Percentiles rank a stretch among this genome's conserved stretches.
Conservation (phyloP, 92 coral and sea anemone genomes). For the Zoanthus solanderi region DNA sequence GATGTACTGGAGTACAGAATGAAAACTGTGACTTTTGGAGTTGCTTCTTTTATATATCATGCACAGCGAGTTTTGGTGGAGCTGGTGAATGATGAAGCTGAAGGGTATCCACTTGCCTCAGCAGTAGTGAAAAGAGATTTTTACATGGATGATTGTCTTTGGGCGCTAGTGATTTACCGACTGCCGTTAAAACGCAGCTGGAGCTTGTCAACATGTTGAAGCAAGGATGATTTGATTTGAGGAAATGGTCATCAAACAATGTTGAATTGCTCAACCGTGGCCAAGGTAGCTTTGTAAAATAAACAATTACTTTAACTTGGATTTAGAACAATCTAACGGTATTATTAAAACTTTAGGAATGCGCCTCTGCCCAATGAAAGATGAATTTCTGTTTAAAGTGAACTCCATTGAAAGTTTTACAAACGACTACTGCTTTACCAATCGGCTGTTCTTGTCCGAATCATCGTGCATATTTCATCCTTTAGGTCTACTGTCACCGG, state of each 20-base stretch:
- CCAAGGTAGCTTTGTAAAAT: constrained; percentile 13
- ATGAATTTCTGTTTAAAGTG: neutral
- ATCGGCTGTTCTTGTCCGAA: neutral
- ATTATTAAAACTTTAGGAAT: neutral
- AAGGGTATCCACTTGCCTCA: constrained; percentile 12
- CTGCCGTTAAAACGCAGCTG: constrained; percentile 13
- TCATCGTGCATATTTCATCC: constrained; percentile 31
- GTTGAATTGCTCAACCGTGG: constrained; percentile 10
- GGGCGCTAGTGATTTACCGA: constrained; percentile 27
- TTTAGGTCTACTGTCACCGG: neutral
- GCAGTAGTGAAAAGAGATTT: constrained; percentile 31
- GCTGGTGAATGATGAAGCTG: constrained; percentile 28
- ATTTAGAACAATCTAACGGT: neutral
- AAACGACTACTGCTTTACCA: neutral
- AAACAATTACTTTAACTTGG: neutral
- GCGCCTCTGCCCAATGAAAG: too few relatives aligned
- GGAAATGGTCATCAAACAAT: neutral
- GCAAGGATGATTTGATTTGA: constrained; percentile 23
- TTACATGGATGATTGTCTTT: constrained; percentile 29
- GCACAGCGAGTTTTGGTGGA: constrained; percentile 31
- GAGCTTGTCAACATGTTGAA: neutral
- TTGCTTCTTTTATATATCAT: constrained; percentile 26
- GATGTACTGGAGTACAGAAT: constrained; percentile 39
- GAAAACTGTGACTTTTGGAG: constrained; percentile 47
- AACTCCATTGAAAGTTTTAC: constrained; percentile 37